These are phyloP conservation scores for Chaetops frenatus DNA, from an alignment of 2,113 vertebrate species.

Conservation along the genomic window DNA sequence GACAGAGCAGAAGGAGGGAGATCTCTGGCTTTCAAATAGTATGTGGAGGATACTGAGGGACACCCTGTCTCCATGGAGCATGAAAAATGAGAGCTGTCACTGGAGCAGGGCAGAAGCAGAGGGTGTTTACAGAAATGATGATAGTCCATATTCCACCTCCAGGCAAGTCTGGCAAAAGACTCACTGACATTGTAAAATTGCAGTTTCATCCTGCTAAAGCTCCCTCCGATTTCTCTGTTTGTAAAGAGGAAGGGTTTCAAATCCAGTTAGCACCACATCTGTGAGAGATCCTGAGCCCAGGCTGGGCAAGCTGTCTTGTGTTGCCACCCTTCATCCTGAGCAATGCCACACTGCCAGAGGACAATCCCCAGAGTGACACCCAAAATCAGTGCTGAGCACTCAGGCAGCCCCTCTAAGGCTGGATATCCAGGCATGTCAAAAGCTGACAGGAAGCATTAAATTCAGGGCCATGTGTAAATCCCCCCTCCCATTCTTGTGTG, in stretches of 20 bases:
- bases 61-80: background rate
- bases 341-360: background rate
- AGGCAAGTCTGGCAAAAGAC: background rate
- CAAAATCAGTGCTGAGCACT: background rate
- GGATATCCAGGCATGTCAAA: background rate
- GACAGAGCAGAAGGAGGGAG: background rate
- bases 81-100: background rate
- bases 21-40: background rate
- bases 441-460: background rate
- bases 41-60: background rate
- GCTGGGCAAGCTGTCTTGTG: background rate
- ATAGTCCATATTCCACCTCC: background rate
- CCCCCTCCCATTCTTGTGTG: background rate
- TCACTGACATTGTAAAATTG: background rate
- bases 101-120: background rate
- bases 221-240: background rate
- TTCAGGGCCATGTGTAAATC: fast-evolving
- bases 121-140: fast-evolving
- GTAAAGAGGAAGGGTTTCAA: background rate
- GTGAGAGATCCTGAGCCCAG: background rate
- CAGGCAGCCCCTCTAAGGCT: background rate
- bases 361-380: background rate
- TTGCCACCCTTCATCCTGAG: background rate
- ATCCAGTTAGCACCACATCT: background rate
- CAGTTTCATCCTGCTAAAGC: background rate